These are phyloP conservation scores for Collichthys lucidus DNA, from an alignment of 2,113 vertebrate species.

Conservation along the genomic window DNA sequence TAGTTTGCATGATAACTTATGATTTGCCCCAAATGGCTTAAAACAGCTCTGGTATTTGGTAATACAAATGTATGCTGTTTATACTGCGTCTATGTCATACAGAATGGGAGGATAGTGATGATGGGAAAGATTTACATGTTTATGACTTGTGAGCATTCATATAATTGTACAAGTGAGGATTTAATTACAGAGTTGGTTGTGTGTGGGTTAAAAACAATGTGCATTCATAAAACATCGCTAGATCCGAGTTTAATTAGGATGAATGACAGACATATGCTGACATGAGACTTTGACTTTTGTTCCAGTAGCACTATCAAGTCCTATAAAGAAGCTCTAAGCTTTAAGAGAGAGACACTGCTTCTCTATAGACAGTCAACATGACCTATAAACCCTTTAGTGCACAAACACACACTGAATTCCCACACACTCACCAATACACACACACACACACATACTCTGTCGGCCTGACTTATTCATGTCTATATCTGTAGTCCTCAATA, in stretches of 20 bases:
- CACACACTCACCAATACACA: slow-evolving; percentile 4
- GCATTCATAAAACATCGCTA: not conserved
- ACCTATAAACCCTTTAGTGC: slow-evolving; percentile 30
- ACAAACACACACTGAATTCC: not conserved
- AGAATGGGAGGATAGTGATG: not conserved
- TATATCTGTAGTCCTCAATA: slow-evolving; percentile 35
- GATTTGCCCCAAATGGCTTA: too few relatives aligned
- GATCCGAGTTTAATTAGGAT: not conserved
- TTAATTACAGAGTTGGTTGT: not conserved
- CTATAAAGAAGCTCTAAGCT: not conserved
- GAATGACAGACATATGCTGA: not conserved
- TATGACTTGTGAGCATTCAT: not conserved
- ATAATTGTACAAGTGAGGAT: not conserved
- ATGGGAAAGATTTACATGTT: not conserved
- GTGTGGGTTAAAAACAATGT: not conserved
- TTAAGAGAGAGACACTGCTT: not conserved
- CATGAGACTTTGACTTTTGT: not conserved
- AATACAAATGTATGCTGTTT: too few relatives aligned
- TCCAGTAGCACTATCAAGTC: not conserved
- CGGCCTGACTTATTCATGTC: slow-evolving; percentile 24
- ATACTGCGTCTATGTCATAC: not conserved
- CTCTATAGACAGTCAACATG: slow-evolving; percentile 27
- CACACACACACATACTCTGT: slow-evolving; percentile 10
- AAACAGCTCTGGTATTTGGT: too few relatives aligned
- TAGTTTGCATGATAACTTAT: not conserved